Evolutionary conservation across 2,113 vertebrate genomes (phyloP).

Genomic region (Cervus canadensis): DNA sequence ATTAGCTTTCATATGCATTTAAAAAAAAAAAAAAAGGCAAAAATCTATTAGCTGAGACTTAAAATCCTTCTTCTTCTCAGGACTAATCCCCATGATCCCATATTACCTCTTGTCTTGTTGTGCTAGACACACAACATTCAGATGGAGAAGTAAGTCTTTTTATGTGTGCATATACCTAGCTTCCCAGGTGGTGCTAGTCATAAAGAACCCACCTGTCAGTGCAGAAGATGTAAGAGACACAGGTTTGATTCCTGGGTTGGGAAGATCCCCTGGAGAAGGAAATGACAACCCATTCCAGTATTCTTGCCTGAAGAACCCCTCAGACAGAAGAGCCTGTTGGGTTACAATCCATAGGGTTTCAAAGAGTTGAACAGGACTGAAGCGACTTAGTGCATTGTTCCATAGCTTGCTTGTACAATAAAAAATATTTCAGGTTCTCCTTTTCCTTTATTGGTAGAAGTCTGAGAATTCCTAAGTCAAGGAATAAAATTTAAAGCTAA

Average conservation of each 20-base stretch:
- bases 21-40: background rate
- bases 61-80: background rate
- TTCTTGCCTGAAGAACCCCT: background rate
- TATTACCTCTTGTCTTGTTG: background rate
- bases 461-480: background rate
- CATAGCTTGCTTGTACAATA: background rate
- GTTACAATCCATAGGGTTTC: background rate
- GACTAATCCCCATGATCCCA: too few relatives aligned
- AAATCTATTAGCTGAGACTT: background rate
- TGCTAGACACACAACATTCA: background rate
- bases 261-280: background rate
- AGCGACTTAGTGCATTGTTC: background rate
- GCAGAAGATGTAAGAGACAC: background rate
- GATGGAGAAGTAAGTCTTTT: background rate
- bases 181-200: background rate
- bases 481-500: background rate
- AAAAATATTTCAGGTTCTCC: background rate
- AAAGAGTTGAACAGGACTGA: background rate
- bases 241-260: background rate
- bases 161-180: background rate
- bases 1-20: background rate
- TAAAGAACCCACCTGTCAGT: background rate
- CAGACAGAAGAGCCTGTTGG: background rate
- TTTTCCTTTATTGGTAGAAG: background rate
- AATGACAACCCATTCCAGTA: background rate